Percentiles rank a stretch among this genome's conserved stretches.
Conservation (phyloP, 2,797 vertebrate species). For the Macrochelys suwanniensis region DNA sequence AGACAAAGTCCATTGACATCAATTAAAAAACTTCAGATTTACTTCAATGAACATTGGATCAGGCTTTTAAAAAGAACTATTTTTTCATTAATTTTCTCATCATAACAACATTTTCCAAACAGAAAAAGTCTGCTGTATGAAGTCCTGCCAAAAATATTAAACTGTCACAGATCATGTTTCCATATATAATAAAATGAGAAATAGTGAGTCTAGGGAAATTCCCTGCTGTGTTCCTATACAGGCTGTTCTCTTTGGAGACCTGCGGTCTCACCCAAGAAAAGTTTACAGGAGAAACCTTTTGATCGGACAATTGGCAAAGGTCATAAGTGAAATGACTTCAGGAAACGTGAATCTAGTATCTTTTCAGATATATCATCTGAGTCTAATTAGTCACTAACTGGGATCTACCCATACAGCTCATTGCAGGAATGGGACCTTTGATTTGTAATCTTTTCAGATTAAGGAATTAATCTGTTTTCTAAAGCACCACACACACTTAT, state of each 20-base stretch:
- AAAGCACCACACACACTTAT: neutral
- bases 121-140: neutral
- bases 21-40: neutral
- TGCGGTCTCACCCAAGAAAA: neutral
- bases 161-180: neutral
- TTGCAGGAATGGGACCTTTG: neutral
- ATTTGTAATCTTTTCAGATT: neutral
- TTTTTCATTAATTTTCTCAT: neutral
- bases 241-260: neutral
- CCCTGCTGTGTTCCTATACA: neutral
- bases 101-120: neutral
- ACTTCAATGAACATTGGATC: neutral
- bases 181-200: neutral
- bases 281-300: neutral
- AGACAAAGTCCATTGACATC: neutral
- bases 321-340: rapidly evolving
- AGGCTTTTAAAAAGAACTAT: neutral
- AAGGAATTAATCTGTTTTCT: neutral
- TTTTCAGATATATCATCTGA: neutral
- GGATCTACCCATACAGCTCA: neutral
- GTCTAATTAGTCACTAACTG: neutral
- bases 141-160: neutral
- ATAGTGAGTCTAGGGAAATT: neutral
- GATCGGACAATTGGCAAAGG: neutral
- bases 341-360: neutral